These are phyloP conservation scores for Dolichotis patagonum DNA, from an alignment of 2,113 vertebrate genomes.

Conservation along the genomic window DNA sequence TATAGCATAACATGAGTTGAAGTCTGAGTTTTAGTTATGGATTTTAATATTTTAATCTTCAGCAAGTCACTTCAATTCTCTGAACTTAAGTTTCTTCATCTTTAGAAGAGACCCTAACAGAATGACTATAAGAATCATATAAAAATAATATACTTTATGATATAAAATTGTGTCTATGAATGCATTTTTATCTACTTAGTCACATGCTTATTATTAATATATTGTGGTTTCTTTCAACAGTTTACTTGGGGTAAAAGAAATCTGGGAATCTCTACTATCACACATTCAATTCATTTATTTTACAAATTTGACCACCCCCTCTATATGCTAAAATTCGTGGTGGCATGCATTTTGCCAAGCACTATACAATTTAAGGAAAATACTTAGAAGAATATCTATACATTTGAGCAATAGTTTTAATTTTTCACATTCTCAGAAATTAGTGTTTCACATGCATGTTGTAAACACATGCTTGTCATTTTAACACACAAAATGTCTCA, in stretches of 20 bases:
- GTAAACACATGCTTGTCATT: neutral
- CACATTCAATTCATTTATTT: neutral
- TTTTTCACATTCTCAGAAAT: neutral
- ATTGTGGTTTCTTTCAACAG: neutral
- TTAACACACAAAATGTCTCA: slow-evolving; percentile 46
- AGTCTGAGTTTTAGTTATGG: neutral
- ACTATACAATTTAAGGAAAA: slow-evolving; percentile 27
- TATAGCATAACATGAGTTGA: neutral
- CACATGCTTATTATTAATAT: neutral
- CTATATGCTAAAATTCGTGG: neutral
- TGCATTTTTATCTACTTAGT: neutral
- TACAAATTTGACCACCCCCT: neutral
- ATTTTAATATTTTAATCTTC: neutral
- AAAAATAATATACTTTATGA: neutral
- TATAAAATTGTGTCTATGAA: neutral
- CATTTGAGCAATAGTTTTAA: neutral
- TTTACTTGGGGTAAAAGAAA: neutral
- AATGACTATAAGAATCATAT: neutral
- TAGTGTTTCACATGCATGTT: neutral
- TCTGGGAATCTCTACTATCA: neutral
- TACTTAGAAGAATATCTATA: neutral
- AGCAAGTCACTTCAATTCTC: neutral
- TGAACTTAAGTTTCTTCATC: neutral
- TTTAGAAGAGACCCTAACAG: neutral
- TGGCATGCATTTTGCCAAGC: neutral